Percentiles rank a stretch among this genome's conserved stretches.
Conservation (phyloP, 2,888 invertebrate genomes). For the Erebia ligea region DNA sequence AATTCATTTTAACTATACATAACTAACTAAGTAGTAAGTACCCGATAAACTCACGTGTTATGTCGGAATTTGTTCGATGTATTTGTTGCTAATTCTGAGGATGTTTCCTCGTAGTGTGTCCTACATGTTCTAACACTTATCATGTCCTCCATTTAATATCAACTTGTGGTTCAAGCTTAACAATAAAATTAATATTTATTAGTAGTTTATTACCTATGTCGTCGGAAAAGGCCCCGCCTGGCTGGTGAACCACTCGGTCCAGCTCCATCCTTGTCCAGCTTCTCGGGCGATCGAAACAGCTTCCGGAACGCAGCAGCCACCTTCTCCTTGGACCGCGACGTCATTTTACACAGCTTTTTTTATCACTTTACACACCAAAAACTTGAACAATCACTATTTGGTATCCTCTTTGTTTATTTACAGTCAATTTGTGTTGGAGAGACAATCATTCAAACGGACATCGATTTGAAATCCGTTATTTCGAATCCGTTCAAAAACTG, state of each 20-base stretch:
- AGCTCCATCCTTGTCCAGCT: slow-evolving; percentile 85
- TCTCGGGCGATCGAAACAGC: slow-evolving; percentile 89
- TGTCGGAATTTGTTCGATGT: too few relatives aligned
- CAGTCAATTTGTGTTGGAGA: slow-evolving; percentile 37
- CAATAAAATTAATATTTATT: background rate
- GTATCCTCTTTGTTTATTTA: slow-evolving; percentile 48
- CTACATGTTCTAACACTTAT: too few relatives aligned
- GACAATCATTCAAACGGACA: slow-evolving; percentile 48
- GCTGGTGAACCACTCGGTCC: slow-evolving; percentile 85
- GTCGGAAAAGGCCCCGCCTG: slow-evolving; percentile 77
- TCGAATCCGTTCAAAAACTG: slow-evolving; percentile 43
- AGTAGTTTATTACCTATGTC: slow-evolving; percentile 65
- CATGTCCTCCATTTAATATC: too few relatives aligned
- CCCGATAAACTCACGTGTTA: too few relatives aligned
- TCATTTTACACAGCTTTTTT: slow-evolving; percentile 81
- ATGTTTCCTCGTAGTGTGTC: too few relatives aligned
- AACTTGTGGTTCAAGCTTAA: too few relatives aligned
- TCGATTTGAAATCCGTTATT: slow-evolving; percentile 51
- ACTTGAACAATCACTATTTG: slow-evolving; percentile 7
- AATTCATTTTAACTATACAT: too few relatives aligned
- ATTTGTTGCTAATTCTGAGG: too few relatives aligned
- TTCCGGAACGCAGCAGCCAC: slow-evolving; percentile 91
- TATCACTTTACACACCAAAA: slow-evolving; percentile 29
- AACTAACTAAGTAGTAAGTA: too few relatives aligned
- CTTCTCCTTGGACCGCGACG: slow-evolving; percentile 91